Base-by-base conservation (phyloP, 2,113 vertebrate species). In the Nerophis lumbriciformis region DNA sequence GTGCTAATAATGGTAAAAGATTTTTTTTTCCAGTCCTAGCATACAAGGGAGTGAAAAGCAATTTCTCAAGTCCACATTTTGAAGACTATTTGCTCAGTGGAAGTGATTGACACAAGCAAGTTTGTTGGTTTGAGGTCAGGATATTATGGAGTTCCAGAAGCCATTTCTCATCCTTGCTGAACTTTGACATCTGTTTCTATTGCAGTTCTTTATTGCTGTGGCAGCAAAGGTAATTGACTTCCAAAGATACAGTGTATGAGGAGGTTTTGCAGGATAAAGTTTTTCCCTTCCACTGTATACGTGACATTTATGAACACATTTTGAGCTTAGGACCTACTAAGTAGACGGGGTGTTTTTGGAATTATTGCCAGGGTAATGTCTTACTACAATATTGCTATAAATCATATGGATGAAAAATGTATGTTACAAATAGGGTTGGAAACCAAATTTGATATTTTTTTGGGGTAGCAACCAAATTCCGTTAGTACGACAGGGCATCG, bases 61-160 rank as follows among this genome's bases (percentile, higher is more conserved):
- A 69, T 73, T 66, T 81, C 59, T 65, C 48, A 38, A 44, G 52
- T 73, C 69, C 71, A 65, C 59, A 48, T 65, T 63, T 58, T 61
- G 63, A 59, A 65, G 61, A 10, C 68, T 67, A 42, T 70, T 66
- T 65, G 68, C 65, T 58, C 71, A 49, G 53, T 50, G 58, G 72
- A 70, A 49, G 66, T 72, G 73, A 84, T 59, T 82, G 84, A 88
- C 79, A 78, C 59, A 11, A 63, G 58, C 69, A 71, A 77, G 63
- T 73, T 76, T 67, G 49, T 59, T 45, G 51, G 42, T 45, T 4
- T 53, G 57, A 51, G 67, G 72, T 78, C 71, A 76, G 65, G 54
- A 68, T 69, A 84, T 82, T 76, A 68, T 72, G 51, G 53, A 70
- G 59, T 58, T 50, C 57, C 51, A 69, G 45, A 63, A 72, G 69